Base-by-base conservation (phyloP, 2,113 vertebrate species). In the Channa argus region DNA sequence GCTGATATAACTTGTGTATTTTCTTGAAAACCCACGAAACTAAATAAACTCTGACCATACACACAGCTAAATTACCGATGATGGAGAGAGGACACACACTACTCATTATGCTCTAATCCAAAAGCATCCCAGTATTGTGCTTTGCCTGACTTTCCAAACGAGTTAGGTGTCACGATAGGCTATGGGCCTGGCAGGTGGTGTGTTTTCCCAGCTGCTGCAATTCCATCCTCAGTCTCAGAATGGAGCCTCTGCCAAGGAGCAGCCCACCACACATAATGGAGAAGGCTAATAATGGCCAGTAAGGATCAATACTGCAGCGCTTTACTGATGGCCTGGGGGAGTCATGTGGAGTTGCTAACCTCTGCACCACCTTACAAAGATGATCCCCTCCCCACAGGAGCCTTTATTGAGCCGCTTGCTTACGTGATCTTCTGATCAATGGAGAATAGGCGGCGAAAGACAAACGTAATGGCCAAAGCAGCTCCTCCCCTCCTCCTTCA, bases 221-320 rank as follows among this genome's bases (percentile, higher is more conserved):
- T 67, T 75, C 33, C 47, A 77, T 61, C 60, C 75, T 44, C 33
- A 0, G 45, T 79, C 55, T 67, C 74, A 46, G 82, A 63, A 77
- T 67, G 58, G 47, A 71, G 69, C 44, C 68, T 68, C 15, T 69
- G 67, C 72, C 54, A 60, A 67, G 71, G 61, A 82, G 63, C 64
- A 36, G 65, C 59, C 62, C 47, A 38, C 44, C 8, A 44, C 63
- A 47, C 64, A 81, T 83, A 87, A 89, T 73, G 66, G 77, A 79
- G 73, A 54, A 51, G 72, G 83, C 84, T 81, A 83, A 87, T 91
- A 80, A 86, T 83, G 73, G 71, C 62, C 39, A n/a, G 66, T 34
- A 3, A 13, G 69, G 77, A 92, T 93, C 91, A 51, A 91, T 92
- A 77, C 13, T 44, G 14, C 70, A 65, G 63, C 4, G 53, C 59